Base-by-base conservation (phyloP, 2,888 invertebrate species). In the Diarsia mendica region DNA sequence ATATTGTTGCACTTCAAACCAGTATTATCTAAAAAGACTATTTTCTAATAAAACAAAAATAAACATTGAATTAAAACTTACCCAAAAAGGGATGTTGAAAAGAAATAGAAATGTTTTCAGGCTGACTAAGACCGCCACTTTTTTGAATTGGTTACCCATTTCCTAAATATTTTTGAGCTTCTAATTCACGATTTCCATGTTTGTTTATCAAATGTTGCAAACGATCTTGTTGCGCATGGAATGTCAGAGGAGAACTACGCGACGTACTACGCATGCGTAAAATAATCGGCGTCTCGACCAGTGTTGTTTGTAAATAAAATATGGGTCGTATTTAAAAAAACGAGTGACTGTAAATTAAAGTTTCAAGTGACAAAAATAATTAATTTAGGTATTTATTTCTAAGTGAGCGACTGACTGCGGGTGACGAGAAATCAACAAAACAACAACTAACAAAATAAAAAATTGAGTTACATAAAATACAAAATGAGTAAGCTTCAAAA, bases 41-140 rank as follows among this genome's bases (percentile, higher is more conserved):
- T 2, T 5, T 4, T 39, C 39, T 39, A 51, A n/a, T 18, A 67
- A 33, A 55, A 8, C 15, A 15, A 15, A 15, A 28, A 28, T n/a
- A 28, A 73, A 72, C 23, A 73, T 39, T 46, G 8, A 53, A 48
- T 28, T 65, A 60, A 65, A 72, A 96, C 98, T 97, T 94, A 98
- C 98, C 98, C 98, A 98, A 94, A 98, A 98, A 48, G 98, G 94
- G 86, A 98, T 97, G 94, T 98, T 98, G 95, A 98, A 98, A 72
- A 98, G 94, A 97, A 98, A 98, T 80, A 98, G 96, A 60, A 98
- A 95, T 1, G 97, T 97, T 92, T 98, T 98, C 95, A 98, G 97
- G 93, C 98, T 98, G 83, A 98, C 97, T 93, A 98, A 97, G 48
- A 98, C 97, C 61, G 98, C 98, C 83, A 97, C 97, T 84, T 97